A percentile compares a stretch with the other conserved stretches of the same genome.
Evolutionary conservation across 2,888 invertebrate species (phyloP).

Genomic region (Pristionchus fissidentatus): DNA sequence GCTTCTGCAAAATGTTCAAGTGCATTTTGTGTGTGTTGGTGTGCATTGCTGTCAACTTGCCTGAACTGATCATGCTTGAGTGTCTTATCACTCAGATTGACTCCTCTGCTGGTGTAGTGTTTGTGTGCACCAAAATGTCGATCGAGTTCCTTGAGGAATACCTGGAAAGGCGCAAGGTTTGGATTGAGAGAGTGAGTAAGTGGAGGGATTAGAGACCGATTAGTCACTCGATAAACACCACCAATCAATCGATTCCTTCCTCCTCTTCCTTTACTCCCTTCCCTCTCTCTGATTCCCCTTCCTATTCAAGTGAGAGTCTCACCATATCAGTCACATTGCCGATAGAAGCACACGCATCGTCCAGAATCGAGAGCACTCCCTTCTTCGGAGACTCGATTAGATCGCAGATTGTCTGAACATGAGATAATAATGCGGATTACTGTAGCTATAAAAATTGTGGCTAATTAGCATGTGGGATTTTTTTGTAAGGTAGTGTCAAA

Average conservation of each 20-base stretch:
- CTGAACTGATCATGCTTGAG: slow-evolving; percentile 77
- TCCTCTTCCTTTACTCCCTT: background rate
- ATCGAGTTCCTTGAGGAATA: slow-evolving; percentile 93
- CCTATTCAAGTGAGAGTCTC: slow-evolving; percentile 48
- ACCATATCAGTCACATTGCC: slow-evolving; percentile 87
- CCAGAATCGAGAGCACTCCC: slow-evolving; percentile 91
- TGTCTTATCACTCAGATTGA: slow-evolving; percentile 80
- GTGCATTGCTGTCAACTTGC: slow-evolving; percentile 1
- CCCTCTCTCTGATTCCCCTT: background rate
- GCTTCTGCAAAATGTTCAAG: background rate
- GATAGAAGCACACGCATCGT: slow-evolving; percentile 95
- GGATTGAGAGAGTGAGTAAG: background rate
- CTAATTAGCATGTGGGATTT: too few relatives aligned
- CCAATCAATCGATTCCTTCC: slow-evolving; percentile 22
- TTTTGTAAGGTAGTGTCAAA: too few relatives aligned
- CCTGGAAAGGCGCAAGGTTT: slow-evolving; percentile 77
- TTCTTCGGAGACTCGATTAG: slow-evolving; percentile 93
- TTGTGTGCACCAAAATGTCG: slow-evolving; percentile 87
- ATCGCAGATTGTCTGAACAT: slow-evolving; percentile 86
- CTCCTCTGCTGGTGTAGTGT: slow-evolving; percentile 87
- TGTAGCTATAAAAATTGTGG: too few relatives aligned
- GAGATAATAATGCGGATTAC: too few relatives aligned
- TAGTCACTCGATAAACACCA: slow-evolving; percentile 35
- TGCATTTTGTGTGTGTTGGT: background rate
- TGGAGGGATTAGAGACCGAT: slow-evolving; percentile 29